phyloP scores from a whole-genome alignment of 1,140 invertebrate species.

The Zelostemma sp. region DNA sequence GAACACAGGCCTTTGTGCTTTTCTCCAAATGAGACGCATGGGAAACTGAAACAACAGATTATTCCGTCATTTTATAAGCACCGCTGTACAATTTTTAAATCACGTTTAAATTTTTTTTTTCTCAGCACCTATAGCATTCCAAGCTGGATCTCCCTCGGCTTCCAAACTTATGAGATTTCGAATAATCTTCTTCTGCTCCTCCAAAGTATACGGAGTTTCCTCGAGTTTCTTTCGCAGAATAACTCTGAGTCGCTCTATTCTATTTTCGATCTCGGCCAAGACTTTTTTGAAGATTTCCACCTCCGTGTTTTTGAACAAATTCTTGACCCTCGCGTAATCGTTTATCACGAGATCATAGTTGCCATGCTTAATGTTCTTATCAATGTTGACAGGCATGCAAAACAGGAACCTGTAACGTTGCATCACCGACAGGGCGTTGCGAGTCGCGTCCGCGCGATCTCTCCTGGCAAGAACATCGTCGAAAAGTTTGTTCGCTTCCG shows the following conservation, averaged over 20 bases:
- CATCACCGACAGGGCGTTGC: conserved; percentile 93
- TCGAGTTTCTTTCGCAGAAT: conserved; percentile 87
- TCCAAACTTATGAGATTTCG: conserved; percentile 82
- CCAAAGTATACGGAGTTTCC: conserved; percentile 89
- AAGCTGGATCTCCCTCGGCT: conserved; percentile 87
- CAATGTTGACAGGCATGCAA: conserved; percentile 93
- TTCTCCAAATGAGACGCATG: conserved; percentile 64
- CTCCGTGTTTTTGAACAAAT: conserved; percentile 96
- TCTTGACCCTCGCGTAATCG: conserved; percentile 96
- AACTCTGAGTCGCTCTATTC: conserved; percentile 85
- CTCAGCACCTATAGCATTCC: conserved; percentile 83
- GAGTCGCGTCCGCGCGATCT: conserved; percentile 94
- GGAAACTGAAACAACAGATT: conserved; percentile 55
- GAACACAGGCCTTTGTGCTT: conserved; percentile 56
- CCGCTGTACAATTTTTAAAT: too few species aligned
- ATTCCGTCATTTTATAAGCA: too few species aligned
- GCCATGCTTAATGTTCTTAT: conserved; percentile 92
- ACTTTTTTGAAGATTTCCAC: conserved; percentile 89
- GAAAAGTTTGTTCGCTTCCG: conserved; percentile 93
- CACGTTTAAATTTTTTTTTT: background rate
- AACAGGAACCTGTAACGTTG: conserved; percentile 94
- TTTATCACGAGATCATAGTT: conserved; percentile 99
- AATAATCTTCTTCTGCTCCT: conserved; percentile 94
- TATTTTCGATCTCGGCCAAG: conserved; percentile 89
- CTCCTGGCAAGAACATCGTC: conserved; percentile 93